Percentiles rank a stretch among this genome's conserved stretches.
Evolutionary conservation across 2,113 vertebrate species (phyloP).

Genomic region (Oncorhynchus masou): DNA sequence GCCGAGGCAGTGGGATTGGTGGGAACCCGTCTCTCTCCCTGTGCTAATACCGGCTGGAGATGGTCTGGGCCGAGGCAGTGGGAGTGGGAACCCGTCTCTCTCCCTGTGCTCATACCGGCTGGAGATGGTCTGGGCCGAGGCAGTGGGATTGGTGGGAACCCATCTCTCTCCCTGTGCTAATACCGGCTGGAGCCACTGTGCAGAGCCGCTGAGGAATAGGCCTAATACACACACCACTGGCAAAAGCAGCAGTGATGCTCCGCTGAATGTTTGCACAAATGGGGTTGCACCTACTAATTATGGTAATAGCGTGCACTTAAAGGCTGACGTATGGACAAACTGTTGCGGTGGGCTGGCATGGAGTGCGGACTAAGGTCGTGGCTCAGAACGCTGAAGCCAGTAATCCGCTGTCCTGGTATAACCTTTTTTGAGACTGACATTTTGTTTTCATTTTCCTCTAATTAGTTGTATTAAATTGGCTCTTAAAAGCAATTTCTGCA

Average conservation of each 20-base stretch:
- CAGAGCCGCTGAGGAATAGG: slow-evolving; percentile 42
- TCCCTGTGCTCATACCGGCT: slow-evolving; percentile 3
- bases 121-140: slow-evolving; percentile 37
- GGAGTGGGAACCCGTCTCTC: slow-evolving; percentile 52
- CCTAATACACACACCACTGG: slow-evolving; percentile 42
- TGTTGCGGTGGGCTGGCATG: slow-evolving; percentile 55
- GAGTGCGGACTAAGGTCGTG: slow-evolving; percentile 53
- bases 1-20: slow-evolving; percentile 39
- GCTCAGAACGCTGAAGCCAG: slow-evolving; percentile 31
- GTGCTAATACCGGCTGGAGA: slow-evolving; percentile 15
- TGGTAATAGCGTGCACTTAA: slow-evolving; percentile 61
- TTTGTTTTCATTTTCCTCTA: slow-evolving; percentile 32
- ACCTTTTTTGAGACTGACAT: slow-evolving; percentile 32
- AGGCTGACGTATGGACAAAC: slow-evolving; percentile 68
- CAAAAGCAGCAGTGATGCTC: slow-evolving; percentile 44
- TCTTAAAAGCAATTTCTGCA: slow-evolving; percentile 20
- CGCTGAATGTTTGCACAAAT: slow-evolving; percentile 55
- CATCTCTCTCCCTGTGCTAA: slow-evolving; percentile 44
- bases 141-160: slow-evolving; percentile 51
- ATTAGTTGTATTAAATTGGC: slow-evolving; percentile 12
- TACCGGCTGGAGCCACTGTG: slow-evolving; percentile 53
- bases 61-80: slow-evolving; percentile 32
- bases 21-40: slow-evolving; percentile 48
- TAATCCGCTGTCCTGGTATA: slow-evolving; percentile 37
- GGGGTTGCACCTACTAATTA: slow-evolving; percentile 68